phyloP scores from a whole-genome alignment of 2,888 invertebrate species.

The Dicycla oo region DNA sequence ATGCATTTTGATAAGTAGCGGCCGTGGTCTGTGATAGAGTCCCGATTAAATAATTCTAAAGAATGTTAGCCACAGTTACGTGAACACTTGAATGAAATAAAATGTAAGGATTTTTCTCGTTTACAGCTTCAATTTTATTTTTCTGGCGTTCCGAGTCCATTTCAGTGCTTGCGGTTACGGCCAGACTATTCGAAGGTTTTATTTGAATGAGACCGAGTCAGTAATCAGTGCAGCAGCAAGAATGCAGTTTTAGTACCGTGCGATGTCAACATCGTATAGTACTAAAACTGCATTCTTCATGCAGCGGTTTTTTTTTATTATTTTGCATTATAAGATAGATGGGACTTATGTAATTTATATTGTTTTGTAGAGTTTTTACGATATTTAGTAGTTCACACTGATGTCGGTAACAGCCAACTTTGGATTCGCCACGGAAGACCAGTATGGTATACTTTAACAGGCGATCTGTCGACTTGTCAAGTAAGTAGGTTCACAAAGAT shows the following conservation, averaged over 20 bases:
- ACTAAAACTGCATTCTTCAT: constrained; percentile 47
- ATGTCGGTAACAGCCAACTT: neutral
- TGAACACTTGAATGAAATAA: constrained; percentile 42
- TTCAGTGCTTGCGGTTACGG: constrained; percentile 54
- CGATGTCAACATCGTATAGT: constrained; percentile 23
- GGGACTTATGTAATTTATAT: constrained; percentile 7
- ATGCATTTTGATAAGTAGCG: constrained; percentile 60
- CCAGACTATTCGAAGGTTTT: constrained; percentile 55
- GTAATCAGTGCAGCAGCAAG: constrained; percentile 50
- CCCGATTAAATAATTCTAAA: constrained; percentile 44
- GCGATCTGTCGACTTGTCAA: constrained; percentile 47
- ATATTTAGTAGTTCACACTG: neutral
- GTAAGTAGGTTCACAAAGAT: constrained; percentile 68
- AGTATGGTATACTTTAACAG: constrained; percentile 22
- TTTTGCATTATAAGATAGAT: constrained; percentile 4
- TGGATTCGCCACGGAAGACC: constrained; percentile 24
- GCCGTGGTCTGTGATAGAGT: constrained; percentile 27
- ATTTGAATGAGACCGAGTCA: constrained; percentile 56
- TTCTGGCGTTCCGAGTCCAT: constrained; percentile 47
- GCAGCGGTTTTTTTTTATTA: constrained; percentile 36
- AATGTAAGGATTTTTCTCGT: constrained; percentile 41
- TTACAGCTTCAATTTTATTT: constrained; percentile 49
- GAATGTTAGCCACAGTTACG: constrained; percentile 38
- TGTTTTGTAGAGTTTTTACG: constrained; percentile 8
- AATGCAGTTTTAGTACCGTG: constrained; percentile 35